phyloP scores from a whole-genome alignment of 2,888 invertebrate species.

The Meloe dianella region DNA sequence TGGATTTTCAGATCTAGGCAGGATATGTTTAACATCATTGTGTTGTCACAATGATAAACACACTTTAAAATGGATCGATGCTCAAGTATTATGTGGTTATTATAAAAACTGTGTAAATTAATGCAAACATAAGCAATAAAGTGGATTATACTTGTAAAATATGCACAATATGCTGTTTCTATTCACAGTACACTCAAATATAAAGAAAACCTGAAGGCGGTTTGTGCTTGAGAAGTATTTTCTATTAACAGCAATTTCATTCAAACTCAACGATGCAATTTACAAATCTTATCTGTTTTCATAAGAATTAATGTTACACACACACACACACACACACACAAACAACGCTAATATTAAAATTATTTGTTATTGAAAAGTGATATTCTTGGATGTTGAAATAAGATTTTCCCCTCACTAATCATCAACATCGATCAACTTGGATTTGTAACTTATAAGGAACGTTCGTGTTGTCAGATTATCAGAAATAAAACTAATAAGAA shows the following conservation, averaged over 20 bases:
- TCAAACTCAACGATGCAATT: slow-evolving; percentile 1
- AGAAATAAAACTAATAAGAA: not conserved
- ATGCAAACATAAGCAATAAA: slow-evolving; percentile 34
- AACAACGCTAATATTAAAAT: too few relatives aligned
- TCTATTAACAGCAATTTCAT: not conserved
- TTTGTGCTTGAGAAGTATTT: not conserved
- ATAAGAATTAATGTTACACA: not conserved
- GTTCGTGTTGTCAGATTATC: not conserved
- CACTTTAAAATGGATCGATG: not conserved
- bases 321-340: not conserved
- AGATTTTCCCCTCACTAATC: not conserved
- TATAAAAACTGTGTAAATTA: slow-evolving; percentile 16
- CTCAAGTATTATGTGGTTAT: not conserved
- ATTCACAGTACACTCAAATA: slow-evolving; percentile 27
- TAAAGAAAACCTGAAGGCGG: slow-evolving; percentile 30
- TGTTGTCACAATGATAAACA: too few relatives aligned
- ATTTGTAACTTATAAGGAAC: too few relatives aligned
- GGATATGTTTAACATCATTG: too few relatives aligned
- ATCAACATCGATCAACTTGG: too few relatives aligned
- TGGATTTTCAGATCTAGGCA: too few relatives aligned
- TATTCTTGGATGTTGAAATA: not conserved
- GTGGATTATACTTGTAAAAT: slow-evolving; percentile 42
- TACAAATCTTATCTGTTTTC: not conserved
- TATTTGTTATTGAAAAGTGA: too few relatives aligned
- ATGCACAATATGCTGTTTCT: slow-evolving; percentile 40